A percentile compares a stretch with the other conserved stretches of the same genome.
These are phyloP conservation scores for Premnoplex brunnescens DNA, from an alignment of 2,797 vertebrate genomes.

Conservation along the genomic window DNA sequence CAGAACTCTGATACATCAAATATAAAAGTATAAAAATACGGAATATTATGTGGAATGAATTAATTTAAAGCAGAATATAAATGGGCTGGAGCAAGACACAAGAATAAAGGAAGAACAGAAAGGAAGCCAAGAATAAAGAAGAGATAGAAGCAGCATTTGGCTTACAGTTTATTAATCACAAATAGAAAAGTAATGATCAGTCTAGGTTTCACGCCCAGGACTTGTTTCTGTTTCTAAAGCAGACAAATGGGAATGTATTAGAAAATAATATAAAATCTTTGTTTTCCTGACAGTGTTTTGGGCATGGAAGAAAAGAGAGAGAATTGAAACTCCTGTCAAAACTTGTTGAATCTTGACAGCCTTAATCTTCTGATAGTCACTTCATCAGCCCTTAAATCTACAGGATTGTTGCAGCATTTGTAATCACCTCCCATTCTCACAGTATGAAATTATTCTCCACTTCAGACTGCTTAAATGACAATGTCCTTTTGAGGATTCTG, in stretches of 20 bases:
- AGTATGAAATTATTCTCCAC: slow-evolving; percentile 5
- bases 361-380: neutral
- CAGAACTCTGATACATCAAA: neutral
- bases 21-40: neutral
- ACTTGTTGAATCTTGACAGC: neutral
- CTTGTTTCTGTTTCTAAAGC: neutral
- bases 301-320: neutral
- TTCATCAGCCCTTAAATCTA: slow-evolving; percentile 1
- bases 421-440: neutral
- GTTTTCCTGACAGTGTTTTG: neutral
- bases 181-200: neutral
- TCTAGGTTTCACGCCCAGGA: neutral
- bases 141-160: neutral
- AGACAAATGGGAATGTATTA: neutral
- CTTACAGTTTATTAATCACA: neutral
- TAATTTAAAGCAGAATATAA: neutral
- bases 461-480: slow-evolving; percentile 29
- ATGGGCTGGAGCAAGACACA: neutral
- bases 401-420: neutral
- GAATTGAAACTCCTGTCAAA: neutral
- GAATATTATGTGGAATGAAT: neutral
- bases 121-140: neutral
- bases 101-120: neutral
- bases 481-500: neutral
- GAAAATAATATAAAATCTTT: neutral